These are phyloP conservation scores for Zeugodacus cucurbitae DNA, from an alignment of 1,140 invertebrate genomes.

Conservation along the genomic window DNA sequence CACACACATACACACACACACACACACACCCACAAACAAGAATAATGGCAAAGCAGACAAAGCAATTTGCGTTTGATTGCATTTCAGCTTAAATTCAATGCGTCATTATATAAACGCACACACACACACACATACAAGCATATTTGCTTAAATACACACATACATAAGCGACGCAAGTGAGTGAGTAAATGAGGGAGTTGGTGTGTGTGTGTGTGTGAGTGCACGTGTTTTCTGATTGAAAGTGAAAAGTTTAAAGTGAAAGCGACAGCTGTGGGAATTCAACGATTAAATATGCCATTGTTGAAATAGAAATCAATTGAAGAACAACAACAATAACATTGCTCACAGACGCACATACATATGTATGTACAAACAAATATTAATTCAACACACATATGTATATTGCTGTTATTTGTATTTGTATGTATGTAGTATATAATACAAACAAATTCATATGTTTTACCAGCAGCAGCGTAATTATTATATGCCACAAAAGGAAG, in stretches of 20 bases:
- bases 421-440: not conserved
- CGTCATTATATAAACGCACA: not conserved
- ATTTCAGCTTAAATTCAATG: not conserved
- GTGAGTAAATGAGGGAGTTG: no score
- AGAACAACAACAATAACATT: not conserved
- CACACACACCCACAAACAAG: not conserved
- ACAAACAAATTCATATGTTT: not conserved
- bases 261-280: not conserved
- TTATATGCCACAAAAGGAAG: not conserved
- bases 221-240: not conserved
- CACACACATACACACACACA: not conserved
- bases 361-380: not conserved
- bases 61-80: not conserved
- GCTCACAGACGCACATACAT: not conserved
- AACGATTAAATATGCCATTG: not conserved
- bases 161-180: not conserved
- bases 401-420: no score
- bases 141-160: not conserved
- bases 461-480: not conserved
- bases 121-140: no score
- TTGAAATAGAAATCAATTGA: not conserved
- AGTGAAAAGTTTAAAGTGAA: slow-evolving; percentile 13
- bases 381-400: not conserved
- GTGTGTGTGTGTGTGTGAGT: not conserved
- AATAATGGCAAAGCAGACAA: not conserved